Conservation (phyloP, 1,140 invertebrate species). For the Leptonema lineaticorne region DNA sequence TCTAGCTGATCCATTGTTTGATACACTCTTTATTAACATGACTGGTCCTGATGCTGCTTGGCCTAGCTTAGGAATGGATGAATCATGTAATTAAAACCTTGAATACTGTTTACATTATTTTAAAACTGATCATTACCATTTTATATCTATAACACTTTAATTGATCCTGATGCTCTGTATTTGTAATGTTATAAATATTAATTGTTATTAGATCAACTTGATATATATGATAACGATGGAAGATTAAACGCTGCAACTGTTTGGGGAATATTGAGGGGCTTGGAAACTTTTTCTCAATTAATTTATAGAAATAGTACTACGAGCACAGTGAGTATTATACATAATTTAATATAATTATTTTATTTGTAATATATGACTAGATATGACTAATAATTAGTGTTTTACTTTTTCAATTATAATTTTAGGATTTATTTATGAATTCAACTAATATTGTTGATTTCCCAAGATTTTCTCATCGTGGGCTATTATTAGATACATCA, state of each 20-base stretch:
- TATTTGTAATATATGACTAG: neutral
- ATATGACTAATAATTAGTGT: neutral
- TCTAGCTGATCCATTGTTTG: neutral
- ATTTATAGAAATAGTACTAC: conserved; percentile 52
- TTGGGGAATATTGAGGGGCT: conserved; percentile 76
- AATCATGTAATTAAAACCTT: conserved; percentile 66
- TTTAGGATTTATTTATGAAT: conserved; percentile 53
- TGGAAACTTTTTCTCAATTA: conserved; percentile 79
- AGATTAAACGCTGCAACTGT: conserved; percentile 56
- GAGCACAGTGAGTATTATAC: conserved; percentile 6
- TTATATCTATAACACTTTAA: too few relatives aligned
- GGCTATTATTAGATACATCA: conserved; percentile 79
- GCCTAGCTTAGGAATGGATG: conserved; percentile 68
- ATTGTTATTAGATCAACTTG: conserved; percentile 46
- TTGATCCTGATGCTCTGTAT: neutral
- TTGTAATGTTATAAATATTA: neutral
- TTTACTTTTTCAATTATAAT: neutral
- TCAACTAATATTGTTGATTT: conserved; percentile 65
- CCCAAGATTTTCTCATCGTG: conserved; percentile 74
- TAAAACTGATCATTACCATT: too few relatives aligned
- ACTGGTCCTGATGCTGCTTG: conserved; percentile 57
- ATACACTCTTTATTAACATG: conserved; percentile 49
- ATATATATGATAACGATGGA: conserved; percentile 44
- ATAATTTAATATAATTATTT: neutral
- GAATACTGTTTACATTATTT: neutral